phyloP scores from a whole-genome alignment of 2,113 vertebrate species.

The Sarotherodon lohbergeri region DNA sequence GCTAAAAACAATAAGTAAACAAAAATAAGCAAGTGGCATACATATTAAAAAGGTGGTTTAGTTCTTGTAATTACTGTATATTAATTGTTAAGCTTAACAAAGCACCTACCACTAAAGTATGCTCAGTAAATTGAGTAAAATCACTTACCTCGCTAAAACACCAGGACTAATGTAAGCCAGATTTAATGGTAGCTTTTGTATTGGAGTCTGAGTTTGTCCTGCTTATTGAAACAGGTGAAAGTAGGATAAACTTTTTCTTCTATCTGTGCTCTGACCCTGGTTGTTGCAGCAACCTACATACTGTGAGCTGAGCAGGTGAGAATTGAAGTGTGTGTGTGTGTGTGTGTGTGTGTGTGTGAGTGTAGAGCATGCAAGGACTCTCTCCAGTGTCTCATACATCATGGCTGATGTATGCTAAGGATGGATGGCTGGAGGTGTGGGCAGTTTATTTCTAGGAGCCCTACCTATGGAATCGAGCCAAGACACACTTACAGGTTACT shows the following conservation, averaged over 20 bases:
- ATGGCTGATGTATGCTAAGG: neutral
- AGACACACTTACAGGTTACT: constrained; percentile 11
- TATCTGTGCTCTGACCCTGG: neutral
- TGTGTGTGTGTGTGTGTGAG: neutral
- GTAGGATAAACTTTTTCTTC: constrained; percentile 6
- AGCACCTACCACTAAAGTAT: neutral
- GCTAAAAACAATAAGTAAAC: neutral
- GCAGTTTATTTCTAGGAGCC: constrained; percentile 36
- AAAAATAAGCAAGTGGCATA: neutral
- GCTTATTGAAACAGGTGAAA: constrained; percentile 5
- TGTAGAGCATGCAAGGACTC: neutral
- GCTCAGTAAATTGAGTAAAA: neutral
- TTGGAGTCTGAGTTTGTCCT: neutral
- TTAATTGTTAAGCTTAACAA: neutral
- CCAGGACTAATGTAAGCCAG: neutral
- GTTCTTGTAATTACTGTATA: neutral
- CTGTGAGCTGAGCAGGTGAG: neutral
- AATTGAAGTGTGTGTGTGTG: neutral
- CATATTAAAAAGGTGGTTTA: neutral
- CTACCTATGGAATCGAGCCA: constrained; percentile 30
- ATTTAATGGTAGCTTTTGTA: neutral
- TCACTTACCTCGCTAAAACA: neutral
- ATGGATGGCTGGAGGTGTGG: neutral
- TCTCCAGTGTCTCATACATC: constrained; percentile 20
- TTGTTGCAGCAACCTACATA: constrained; percentile 31